Conservation (phyloP, 2,888 invertebrate species). For the Venustoraphidia nigricollis region DNA sequence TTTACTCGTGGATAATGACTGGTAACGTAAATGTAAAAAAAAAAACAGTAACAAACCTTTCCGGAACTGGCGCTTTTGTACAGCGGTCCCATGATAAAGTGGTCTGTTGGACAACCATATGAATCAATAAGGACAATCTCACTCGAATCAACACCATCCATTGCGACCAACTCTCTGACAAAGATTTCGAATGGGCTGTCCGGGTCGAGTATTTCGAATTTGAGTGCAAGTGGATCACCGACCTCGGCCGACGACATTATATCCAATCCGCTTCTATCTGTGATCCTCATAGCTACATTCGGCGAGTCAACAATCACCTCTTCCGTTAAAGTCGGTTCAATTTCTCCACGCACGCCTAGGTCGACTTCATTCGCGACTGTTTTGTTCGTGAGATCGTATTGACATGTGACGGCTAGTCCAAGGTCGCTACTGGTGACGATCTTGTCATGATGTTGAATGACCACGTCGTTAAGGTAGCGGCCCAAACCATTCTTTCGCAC, state of each 20-base stretch:
- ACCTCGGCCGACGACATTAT: slow-evolving; percentile 80
- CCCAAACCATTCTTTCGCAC: slow-evolving; percentile 80
- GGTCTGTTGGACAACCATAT: slow-evolving; percentile 84
- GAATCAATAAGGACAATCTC: slow-evolving; percentile 87
- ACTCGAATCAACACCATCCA: slow-evolving; percentile 86
- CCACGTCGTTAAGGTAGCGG: slow-evolving; percentile 79
- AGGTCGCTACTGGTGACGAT: slow-evolving; percentile 90
- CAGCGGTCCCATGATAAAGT: slow-evolving; percentile 86
- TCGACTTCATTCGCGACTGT: slow-evolving; percentile 87
- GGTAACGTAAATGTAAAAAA: not conserved
- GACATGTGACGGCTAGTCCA: slow-evolving; percentile 83
- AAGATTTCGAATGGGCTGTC: slow-evolving; percentile 93
- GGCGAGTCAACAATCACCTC: slow-evolving; percentile 89
- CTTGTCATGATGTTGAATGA: slow-evolving; percentile 90
- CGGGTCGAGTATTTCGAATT: slow-evolving; percentile 83
- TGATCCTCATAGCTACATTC: slow-evolving; percentile 88
- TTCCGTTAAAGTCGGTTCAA: slow-evolving; percentile 71
- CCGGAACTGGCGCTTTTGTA: slow-evolving; percentile 66
- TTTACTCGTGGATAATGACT: no score
- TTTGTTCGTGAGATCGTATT: slow-evolving; percentile 87
- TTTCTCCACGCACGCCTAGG: slow-evolving; percentile 77
- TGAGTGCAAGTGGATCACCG: slow-evolving; percentile 78
- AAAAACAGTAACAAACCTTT: slow-evolving; percentile 40
- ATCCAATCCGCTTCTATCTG: slow-evolving; percentile 68
- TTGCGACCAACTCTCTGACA: slow-evolving; percentile 82